Percentiles rank a stretch among this genome's conserved stretches.
These are phyloP conservation scores for Heteropelma amictum DNA, from an alignment of 2,888 invertebrate species.

Conservation along the genomic window DNA sequence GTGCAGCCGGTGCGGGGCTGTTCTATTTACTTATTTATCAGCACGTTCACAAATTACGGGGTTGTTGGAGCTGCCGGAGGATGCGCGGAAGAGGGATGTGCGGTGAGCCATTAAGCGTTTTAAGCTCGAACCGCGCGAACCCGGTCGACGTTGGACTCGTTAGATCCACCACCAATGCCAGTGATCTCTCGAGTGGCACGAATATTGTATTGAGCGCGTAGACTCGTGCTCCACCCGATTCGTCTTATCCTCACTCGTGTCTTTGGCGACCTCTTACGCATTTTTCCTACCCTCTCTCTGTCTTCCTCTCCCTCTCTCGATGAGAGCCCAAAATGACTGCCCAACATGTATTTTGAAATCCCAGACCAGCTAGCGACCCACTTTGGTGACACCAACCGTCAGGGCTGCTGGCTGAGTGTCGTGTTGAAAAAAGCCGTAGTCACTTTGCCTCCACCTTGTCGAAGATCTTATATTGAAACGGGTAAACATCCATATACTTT, in stretches of 20 bases:
- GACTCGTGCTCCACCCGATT: slow-evolving; percentile 56
- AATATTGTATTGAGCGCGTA: slow-evolving; percentile 54
- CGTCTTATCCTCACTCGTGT: slow-evolving; percentile 33
- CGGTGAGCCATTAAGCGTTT: slow-evolving; percentile 53
- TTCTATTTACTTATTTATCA: slow-evolving; percentile 57
- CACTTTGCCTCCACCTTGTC: too few species aligned
- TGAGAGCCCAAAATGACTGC: neutral
- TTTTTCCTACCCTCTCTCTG: slow-evolving; percentile 35
- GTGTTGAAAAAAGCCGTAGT: too few species aligned
- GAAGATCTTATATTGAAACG: too few species aligned
- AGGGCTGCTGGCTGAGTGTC: too few species aligned
- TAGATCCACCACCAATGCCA: slow-evolving; percentile 26
- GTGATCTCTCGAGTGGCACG: slow-evolving; percentile 53
- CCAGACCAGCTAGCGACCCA: neutral
- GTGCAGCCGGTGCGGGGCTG: slow-evolving; percentile 14
- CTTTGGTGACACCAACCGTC: too few species aligned
- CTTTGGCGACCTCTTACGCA: slow-evolving; percentile 35
- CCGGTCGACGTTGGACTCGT: slow-evolving; percentile 25
- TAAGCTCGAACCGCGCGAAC: slow-evolving; percentile 51
- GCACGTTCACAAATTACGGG: slow-evolving; percentile 43
- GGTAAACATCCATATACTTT: too few species aligned
- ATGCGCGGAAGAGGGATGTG: neutral
- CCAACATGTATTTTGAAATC: neutral
- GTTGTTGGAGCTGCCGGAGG: slow-evolving; percentile 2
- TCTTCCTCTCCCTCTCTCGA: slow-evolving; percentile 6